Conservation (phyloP, 2,888 invertebrate genomes). For the Euplexia lucipara region DNA sequence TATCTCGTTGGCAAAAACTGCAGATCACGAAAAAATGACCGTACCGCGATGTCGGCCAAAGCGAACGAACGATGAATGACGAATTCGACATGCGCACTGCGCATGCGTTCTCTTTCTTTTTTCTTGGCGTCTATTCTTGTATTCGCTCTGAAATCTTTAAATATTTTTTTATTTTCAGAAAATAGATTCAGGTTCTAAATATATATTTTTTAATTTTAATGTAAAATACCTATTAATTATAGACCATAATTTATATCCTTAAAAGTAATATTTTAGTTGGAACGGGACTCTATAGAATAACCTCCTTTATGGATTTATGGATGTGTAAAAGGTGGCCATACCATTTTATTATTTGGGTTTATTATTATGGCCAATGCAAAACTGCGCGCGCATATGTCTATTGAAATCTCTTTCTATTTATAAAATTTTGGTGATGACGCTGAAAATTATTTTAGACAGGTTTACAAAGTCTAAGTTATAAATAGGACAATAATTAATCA, state of each 20-base stretch:
- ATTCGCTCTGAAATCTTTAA: slow-evolving; percentile 14
- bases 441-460: no score
- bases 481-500: no score
- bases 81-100: slow-evolving; percentile 81
- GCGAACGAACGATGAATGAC: slow-evolving; percentile 78
- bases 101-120: slow-evolving; percentile 66
- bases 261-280: neutral
- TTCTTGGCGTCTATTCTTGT: slow-evolving; percentile 53
- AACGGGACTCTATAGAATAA: slow-evolving; percentile 34
- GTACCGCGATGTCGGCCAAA: slow-evolving; percentile 84
- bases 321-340: neutral
- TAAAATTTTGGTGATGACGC: no score
- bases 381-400: no score
- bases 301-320: slow-evolving; percentile 48
- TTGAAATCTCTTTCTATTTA: no score
- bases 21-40: slow-evolving; percentile 78
- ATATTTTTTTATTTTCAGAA: neutral
- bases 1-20: slow-evolving; percentile 83
- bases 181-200: neutral
- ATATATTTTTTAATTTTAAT: slow-evolving; percentile 7
- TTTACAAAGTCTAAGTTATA: no score
- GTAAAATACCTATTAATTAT: neutral
- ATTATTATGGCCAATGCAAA: neutral
- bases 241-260: no score
- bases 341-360: slow-evolving; percentile 22